These are phyloP conservation scores for Drosophila miranda DNA, from an alignment of 1,140 invertebrate genomes.

Conservation along the genomic window DNA sequence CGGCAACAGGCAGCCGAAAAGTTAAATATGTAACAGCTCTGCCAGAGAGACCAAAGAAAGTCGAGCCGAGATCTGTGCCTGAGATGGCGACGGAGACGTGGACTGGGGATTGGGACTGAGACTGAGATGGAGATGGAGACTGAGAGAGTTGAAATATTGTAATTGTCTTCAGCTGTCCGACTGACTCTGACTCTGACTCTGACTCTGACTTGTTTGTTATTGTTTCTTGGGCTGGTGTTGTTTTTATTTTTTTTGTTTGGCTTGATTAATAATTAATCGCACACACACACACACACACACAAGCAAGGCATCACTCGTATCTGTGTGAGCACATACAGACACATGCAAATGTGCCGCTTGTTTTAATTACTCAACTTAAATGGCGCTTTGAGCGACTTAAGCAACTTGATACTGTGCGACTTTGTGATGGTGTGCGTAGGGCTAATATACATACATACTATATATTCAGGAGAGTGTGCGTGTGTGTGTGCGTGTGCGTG, in stretches of 20 bases:
- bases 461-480: not conserved
- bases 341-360: constrained; percentile 65
- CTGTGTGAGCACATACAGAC: constrained; percentile 15
- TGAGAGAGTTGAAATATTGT: constrained; percentile 76
- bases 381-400: constrained; percentile 79
- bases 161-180: constrained; percentile 65
- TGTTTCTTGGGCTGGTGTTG: constrained; percentile 49
- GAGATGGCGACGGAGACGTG: constrained; percentile 12
- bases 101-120: constrained; percentile 4
- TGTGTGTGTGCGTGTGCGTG: constrained; percentile 25
- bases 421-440: constrained; percentile 23
- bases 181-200: not conserved
- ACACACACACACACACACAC: constrained; percentile 38
- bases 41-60: constrained; percentile 42
- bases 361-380: constrained; percentile 79
- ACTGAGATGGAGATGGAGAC: constrained; percentile 10
- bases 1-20: constrained; percentile 26
- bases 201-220: constrained; percentile 68
- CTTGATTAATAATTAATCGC: constrained; percentile 80
- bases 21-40: constrained; percentile 47
- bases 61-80: constrained; percentile 24
- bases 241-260: constrained; percentile 43
- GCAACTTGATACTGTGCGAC: constrained; percentile 63
- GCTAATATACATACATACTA: no score
- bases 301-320: not conserved